A percentile compares a stretch with the other conserved stretches of the same genome.
phyloP scores from a whole-genome alignment of 2,888 invertebrate genomes.

The Zhuqinia jingwanae region DNA sequence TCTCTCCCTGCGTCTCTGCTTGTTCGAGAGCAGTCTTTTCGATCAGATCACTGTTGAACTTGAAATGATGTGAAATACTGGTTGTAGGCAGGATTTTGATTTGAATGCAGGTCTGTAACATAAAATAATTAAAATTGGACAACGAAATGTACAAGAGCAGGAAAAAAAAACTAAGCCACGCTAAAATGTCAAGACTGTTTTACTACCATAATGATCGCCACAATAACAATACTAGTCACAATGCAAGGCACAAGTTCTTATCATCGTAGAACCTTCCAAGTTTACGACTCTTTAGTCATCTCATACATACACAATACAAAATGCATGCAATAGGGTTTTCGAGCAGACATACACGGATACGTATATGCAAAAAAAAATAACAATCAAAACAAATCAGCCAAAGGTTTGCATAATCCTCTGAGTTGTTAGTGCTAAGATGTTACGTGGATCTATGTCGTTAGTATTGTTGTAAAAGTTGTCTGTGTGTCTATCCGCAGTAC shows the following conservation, averaged over 20 bases:
- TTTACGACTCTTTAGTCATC: constrained; percentile 32
- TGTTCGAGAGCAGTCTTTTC: not conserved
- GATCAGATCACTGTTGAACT: constrained; percentile 64
- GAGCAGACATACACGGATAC: constrained; percentile 12
- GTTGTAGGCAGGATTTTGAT: constrained; percentile 62
- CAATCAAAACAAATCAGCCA: constrained; percentile 67
- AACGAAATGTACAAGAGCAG: not conserved
- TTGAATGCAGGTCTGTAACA: constrained; percentile 16
- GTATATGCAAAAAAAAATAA: constrained; percentile 34
- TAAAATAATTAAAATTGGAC: constrained; percentile 30
- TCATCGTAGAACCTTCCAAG: constrained; percentile 25
- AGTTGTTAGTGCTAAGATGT: constrained; percentile 11
- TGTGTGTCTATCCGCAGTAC: constrained; percentile 18
- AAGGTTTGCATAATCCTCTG: constrained; percentile 67
- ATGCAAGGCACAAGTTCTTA: not conserved
- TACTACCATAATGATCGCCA: constrained; percentile 31
- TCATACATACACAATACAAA: constrained; percentile 8
- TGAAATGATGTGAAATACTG: constrained; percentile 59
- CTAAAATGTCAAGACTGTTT: constrained; percentile 53
- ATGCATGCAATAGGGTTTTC: constrained; percentile 44
- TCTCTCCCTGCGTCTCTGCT: not conserved
- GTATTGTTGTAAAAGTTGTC: not conserved
- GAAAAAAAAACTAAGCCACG: constrained; percentile 18
- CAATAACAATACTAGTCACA: not conserved
- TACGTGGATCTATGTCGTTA: not conserved